Percentiles rank a stretch among this genome's conserved stretches.
These are phyloP conservation scores for Xylophagus ater DNA, from an alignment of 2,888 invertebrate genomes.

Conservation along the genomic window DNA sequence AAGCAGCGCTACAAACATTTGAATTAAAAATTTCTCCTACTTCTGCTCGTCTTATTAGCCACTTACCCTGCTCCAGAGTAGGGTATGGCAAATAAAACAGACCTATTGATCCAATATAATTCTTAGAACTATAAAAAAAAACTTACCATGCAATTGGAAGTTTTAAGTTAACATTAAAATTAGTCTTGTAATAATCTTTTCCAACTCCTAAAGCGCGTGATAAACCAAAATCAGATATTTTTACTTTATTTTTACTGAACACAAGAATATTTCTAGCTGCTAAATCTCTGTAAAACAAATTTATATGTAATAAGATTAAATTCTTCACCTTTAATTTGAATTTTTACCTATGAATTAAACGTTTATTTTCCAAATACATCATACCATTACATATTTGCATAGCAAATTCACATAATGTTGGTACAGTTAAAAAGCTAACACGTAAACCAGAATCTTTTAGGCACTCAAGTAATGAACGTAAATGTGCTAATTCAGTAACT, in stretches of 20 bases:
- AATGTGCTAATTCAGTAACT: slow-evolving; percentile 86
- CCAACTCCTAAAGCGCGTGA: slow-evolving; percentile 93
- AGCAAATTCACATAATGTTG: slow-evolving; percentile 88
- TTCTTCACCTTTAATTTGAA: not conserved
- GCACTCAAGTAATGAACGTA: slow-evolving; percentile 90
- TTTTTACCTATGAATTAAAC: slow-evolving; percentile 79
- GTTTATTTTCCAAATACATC: slow-evolving; percentile 91
- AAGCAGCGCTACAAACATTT: too few species aligned
- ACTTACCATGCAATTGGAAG: slow-evolving; percentile 92
- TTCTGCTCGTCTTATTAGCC: too few species aligned
- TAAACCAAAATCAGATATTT: slow-evolving; percentile 96
- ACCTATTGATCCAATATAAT: too few species aligned
- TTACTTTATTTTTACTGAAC: slow-evolving; percentile 90
- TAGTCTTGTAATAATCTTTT: slow-evolving; percentile 97
- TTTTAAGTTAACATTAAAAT: slow-evolving; percentile 94
- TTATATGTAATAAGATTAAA: not conserved
- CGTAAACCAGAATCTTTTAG: slow-evolving; percentile 85
- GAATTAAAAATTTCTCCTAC: too few species aligned
- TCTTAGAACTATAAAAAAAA: slow-evolving; percentile 1
- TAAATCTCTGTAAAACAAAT: slow-evolving; percentile 58
- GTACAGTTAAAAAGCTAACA: slow-evolving; percentile 78
- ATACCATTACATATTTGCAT: slow-evolving; percentile 95
- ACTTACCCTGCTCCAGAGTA: too few species aligned
- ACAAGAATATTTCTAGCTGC: slow-evolving; percentile 97
- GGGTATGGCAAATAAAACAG: slow-evolving; percentile 6